Conservation (phyloP, 2,888 invertebrate species). For the Mimas tiliae region DNA sequence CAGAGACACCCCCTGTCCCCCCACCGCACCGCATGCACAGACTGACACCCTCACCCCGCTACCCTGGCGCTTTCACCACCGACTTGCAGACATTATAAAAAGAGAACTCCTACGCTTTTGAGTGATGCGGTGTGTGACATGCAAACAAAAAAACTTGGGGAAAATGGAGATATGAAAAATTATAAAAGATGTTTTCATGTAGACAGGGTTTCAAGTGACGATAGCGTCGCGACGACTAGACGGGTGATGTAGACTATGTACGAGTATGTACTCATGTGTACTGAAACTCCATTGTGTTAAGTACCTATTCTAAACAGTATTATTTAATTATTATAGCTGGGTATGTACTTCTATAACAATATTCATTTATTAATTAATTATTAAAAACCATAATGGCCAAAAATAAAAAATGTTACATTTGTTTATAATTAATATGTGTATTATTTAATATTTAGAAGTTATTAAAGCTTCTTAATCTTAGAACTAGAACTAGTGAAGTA, state of each 20-base stretch:
- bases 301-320: neutral
- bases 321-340: neutral
- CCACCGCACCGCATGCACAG: slow-evolving; percentile 38
- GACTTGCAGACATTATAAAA: slow-evolving; percentile 79
- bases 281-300: neutral
- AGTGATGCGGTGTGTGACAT: slow-evolving; percentile 67
- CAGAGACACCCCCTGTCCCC: slow-evolving; percentile 46
- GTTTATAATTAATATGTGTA: too few relatives aligned
- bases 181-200: slow-evolving; percentile 53
- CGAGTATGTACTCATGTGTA: neutral
- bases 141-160: slow-evolving; percentile 63
- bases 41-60: slow-evolving; percentile 44
- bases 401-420: too few relatives aligned
- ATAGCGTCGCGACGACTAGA: slow-evolving; percentile 25
- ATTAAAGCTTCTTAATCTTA: too few relatives aligned
- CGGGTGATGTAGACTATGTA: neutral
- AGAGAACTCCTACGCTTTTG: slow-evolving; percentile 73
- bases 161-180: slow-evolving; percentile 60
- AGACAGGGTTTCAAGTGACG: slow-evolving; percentile 40
- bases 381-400: too few relatives aligned
- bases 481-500: too few relatives aligned
- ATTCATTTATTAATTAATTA: neutral
- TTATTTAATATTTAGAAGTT: too few relatives aligned
- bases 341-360: neutral
- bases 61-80: slow-evolving; percentile 75